Percentiles rank a stretch among this genome's conserved stretches.
phyloP scores from a whole-genome alignment of 2,888 invertebrate species.

The Leptinotarsa tumamoca region DNA sequence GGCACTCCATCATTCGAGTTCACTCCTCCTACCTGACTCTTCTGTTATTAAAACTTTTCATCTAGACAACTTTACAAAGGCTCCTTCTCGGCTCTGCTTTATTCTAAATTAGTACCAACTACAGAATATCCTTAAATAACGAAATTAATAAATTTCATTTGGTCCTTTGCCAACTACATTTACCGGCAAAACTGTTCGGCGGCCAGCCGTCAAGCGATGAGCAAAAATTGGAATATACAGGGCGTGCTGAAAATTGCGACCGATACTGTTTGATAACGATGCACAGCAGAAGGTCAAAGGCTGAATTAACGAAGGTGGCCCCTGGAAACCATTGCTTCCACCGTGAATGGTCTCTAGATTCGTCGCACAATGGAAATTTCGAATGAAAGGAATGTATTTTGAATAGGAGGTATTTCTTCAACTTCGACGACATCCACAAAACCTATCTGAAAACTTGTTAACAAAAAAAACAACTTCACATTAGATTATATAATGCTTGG shows the following conservation, averaged over 20 bases:
- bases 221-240: neutral
- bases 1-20: neutral
- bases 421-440: neutral
- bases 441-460: neutral
- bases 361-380: neutral
- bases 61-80: conserved; percentile 43
- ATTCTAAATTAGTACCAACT: conserved; percentile 16
- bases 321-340: conserved; percentile 1
- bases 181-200: conserved; percentile 13
- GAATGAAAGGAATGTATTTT: conserved; percentile 12
- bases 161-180: conserved; percentile 42
- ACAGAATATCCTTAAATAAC: conserved; percentile 25
- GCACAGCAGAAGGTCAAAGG: neutral
- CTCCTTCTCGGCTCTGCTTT: neutral
- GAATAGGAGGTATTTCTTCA: conserved; percentile 10
- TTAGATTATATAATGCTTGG: too few relatives aligned
- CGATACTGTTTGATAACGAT: neutral
- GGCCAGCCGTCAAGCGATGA: neutral
- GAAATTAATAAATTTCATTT: conserved; percentile 46
- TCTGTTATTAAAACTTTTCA: conserved; percentile 10
- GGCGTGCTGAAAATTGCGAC: neutral
- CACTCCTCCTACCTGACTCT: neutral
- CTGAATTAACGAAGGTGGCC: conserved; percentile 3
- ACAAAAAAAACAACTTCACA: too few relatives aligned
- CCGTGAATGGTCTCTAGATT: neutral